Conservation (phyloP, 2,113 vertebrate genomes). For the Verasper variegatus region DNA sequence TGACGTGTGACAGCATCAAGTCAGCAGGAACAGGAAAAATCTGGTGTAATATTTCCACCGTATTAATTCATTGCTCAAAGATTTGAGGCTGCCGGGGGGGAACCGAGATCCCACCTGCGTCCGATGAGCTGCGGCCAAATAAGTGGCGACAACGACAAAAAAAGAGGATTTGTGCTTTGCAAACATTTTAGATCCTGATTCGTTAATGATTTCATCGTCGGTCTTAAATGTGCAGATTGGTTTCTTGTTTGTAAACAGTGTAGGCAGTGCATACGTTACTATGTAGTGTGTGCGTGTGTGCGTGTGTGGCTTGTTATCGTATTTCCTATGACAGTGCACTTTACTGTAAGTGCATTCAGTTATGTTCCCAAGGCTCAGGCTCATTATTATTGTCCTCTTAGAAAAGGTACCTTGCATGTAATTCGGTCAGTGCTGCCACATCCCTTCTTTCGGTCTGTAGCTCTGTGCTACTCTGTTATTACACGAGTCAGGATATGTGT, state of each 20-base stretch:
- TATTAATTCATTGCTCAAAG: constrained; percentile 25
- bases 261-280: neutral
- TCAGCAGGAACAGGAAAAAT: constrained; percentile 11
- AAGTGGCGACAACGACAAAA: constrained; percentile 13
- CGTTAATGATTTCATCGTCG: constrained; percentile 4
- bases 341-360: constrained; percentile 46
- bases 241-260: constrained; percentile 39
- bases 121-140: constrained; percentile 30
- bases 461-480: constrained; percentile 36
- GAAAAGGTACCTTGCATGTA: constrained; percentile 10
- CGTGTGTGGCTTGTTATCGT: constrained; percentile 8
- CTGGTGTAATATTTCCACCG: constrained; percentile 18
- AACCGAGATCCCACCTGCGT: neutral
- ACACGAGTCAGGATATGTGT: neutral
- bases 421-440: constrained; percentile 31
- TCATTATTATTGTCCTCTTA: constrained; percentile 28
- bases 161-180: constrained; percentile 52
- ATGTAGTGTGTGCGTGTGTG: neutral
- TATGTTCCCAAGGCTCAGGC: constrained; percentile 22
- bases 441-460: constrained; percentile 10
- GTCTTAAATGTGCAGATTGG: constrained; percentile 13
- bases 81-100: constrained; percentile 7
- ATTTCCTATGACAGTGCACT: constrained; percentile 1
- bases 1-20: constrained; percentile 22
- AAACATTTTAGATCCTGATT: constrained; percentile 22